Conservation (phyloP, 1,140 invertebrate genomes). For the Sarcophaga peregrina region DNA sequence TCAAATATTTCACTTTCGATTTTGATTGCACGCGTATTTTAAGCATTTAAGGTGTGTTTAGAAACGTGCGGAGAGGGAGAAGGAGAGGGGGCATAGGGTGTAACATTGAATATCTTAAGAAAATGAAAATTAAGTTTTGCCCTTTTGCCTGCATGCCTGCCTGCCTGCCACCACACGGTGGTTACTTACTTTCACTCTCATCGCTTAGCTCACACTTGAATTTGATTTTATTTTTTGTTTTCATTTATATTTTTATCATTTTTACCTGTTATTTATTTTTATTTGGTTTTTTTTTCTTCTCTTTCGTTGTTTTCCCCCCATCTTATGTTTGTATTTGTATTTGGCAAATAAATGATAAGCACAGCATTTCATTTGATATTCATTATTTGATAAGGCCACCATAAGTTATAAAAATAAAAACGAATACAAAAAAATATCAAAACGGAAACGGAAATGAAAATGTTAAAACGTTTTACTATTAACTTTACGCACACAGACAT, state of each 20-base stretch:
- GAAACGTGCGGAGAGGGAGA: no score
- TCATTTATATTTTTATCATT: not conserved
- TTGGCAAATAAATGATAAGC: constrained; percentile 66
- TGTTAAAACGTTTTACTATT: constrained; percentile 43
- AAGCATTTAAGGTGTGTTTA: no score
- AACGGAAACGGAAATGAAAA: constrained; percentile 60
- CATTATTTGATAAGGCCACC: constrained; percentile 66
- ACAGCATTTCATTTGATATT: constrained; percentile 66
- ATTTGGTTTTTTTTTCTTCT: no score
- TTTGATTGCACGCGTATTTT: no score
- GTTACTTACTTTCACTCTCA: no score
- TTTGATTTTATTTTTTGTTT: no score
- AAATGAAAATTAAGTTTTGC: constrained; percentile 11
- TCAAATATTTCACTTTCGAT: no score
- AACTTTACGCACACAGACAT: not conserved
- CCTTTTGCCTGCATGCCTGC: not conserved
- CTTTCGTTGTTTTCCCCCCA: no score
- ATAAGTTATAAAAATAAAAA: constrained; percentile 54
- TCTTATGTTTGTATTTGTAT: constrained; percentile 50
- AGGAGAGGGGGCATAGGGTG: no score
- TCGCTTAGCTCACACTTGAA: no score
- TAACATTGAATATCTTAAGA: constrained; percentile 16
- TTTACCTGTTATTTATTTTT: not conserved
- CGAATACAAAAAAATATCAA: constrained; percentile 56
- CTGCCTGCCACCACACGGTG: not conserved